Conservation (phyloP, 2,888 invertebrate genomes). For the Drosophila borealis region DNA sequence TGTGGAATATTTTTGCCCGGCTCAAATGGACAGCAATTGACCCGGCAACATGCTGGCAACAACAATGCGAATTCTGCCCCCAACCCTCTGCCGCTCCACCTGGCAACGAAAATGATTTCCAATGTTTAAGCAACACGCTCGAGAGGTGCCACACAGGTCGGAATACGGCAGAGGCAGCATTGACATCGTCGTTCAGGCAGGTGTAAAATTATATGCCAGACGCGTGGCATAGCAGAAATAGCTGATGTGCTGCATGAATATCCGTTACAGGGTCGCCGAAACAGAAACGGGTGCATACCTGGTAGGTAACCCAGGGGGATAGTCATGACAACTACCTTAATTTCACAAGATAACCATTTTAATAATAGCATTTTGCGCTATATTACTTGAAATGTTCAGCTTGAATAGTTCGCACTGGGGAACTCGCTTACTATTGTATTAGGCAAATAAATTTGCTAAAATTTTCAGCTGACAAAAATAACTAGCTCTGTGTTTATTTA, state of each 20-base stretch:
- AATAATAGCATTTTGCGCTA: constrained; percentile 59
- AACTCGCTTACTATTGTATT: neutral
- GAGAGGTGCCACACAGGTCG: constrained; percentile 8
- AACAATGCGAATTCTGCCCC: neutral
- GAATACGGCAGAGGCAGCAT: constrained; percentile 14
- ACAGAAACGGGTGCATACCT: neutral
- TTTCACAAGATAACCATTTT: constrained; percentile 63
- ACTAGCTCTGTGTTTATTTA: no score
- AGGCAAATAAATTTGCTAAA: no score
- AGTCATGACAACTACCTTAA: constrained; percentile 34
- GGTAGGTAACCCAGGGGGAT: neutral
- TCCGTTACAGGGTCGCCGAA: constrained; percentile 31
- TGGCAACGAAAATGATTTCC: constrained; percentile 39
- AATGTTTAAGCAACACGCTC: constrained; percentile 23
- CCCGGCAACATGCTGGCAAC: constrained; percentile 25
- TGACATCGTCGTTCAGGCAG: constrained; percentile 42
- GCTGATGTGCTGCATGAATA: constrained; percentile 54
- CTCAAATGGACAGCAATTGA: constrained; percentile 62
- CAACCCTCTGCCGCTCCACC: neutral
- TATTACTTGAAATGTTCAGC: constrained; percentile 14
- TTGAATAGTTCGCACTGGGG: neutral
- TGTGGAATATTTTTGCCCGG: constrained; percentile 39
- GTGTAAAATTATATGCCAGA: constrained; percentile 73
- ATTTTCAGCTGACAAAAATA: no score
- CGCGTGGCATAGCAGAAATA: constrained; percentile 58